Evolutionary conservation across 2,888 invertebrate species (phyloP), one percentile per base, ranked within the genome.

Genomic region (Volucella inanis): DNA sequence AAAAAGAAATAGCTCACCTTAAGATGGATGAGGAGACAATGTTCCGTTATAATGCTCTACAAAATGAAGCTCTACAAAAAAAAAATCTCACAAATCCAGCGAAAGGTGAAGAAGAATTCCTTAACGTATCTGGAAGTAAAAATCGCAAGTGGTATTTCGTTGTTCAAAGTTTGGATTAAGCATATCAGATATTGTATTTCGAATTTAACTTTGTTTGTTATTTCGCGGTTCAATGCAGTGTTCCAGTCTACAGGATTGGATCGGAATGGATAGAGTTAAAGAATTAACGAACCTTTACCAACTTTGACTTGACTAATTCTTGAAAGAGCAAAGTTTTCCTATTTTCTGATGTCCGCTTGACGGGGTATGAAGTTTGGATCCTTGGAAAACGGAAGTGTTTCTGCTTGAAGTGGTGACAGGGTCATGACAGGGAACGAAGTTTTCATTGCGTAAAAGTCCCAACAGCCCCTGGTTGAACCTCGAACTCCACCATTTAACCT

Each of bases 171-270:
- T 64, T 41, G 62, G 31, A 31, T 31, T 31, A 6, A 4, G 31
- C 18, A 2, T 22, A 22, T 22, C 2, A 22, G 18, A 22, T 22
- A 3, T 22, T 22, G 18, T 22, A 22, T 22, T 22, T 22, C 18
- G 18, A 1, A 22, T 22, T 22, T 22, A 22, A 22, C 18, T 22
- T 22, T 1, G 18, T 22, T 2, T 70, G 49, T 22, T 62, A 70
- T 77, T 70, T 70, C 45, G 70, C 49, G 70, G 77, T 70, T 68
- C 68, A 77, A 52, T 54, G 61, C 72, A 45, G 12, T n/a, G n/a
- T 18, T 8, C 12, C 55, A 38, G 39, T 55, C 55, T 39, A 4
- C 18, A 22, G 18, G 18, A 22, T 22, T 22, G 18, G 18, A 2
- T 55, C 6, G 31, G 31, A 31, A 8, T 55, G 12, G 12, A 10